A percentile compares a stretch with the other conserved stretches of the same genome.
Conservation (phyloP, 2,797 vertebrate genomes). For the Sebastes cheni region DNA sequence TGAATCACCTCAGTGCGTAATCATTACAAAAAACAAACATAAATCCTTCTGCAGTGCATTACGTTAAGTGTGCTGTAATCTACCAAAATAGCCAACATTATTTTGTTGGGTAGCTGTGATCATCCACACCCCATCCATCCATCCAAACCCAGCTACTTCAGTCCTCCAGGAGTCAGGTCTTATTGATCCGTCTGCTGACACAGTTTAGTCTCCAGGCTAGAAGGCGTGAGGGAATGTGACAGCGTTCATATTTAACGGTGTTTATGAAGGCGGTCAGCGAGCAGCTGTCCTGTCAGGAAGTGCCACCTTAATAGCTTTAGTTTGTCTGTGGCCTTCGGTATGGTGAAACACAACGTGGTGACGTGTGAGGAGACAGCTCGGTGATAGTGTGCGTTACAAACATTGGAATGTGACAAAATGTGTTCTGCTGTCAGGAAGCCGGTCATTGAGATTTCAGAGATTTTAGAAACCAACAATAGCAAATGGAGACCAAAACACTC, state of each 20-base stretch:
- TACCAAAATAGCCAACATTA: background rate
- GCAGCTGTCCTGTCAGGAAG: slow-evolving; percentile 45
- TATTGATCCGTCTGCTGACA: background rate
- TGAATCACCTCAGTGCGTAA: background rate
- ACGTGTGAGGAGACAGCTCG: background rate
- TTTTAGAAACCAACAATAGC: background rate
- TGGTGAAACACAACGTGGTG: background rate
- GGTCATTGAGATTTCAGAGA: background rate
- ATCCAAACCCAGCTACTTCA: background rate
- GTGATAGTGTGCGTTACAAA: background rate
- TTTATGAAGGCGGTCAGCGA: slow-evolving; percentile 8
- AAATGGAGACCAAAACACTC: background rate
- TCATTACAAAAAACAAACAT: background rate
- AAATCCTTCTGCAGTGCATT: background rate
- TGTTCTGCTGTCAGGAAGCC: background rate
- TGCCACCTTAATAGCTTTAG: slow-evolving; percentile 6
- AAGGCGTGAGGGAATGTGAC: background rate
- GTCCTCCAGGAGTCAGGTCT: background rate
- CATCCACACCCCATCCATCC: background rate
- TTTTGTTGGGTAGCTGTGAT: background rate
- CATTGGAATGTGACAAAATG: background rate
- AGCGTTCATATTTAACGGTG: slow-evolving; percentile 14
- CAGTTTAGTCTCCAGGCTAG: background rate
- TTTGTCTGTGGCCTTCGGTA: slow-evolving; percentile 13
- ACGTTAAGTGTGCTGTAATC: background rate